Evolutionary conservation across 1,140 invertebrate species (phyloP).

Genomic region (Yoshiicerus persimilis): DNA sequence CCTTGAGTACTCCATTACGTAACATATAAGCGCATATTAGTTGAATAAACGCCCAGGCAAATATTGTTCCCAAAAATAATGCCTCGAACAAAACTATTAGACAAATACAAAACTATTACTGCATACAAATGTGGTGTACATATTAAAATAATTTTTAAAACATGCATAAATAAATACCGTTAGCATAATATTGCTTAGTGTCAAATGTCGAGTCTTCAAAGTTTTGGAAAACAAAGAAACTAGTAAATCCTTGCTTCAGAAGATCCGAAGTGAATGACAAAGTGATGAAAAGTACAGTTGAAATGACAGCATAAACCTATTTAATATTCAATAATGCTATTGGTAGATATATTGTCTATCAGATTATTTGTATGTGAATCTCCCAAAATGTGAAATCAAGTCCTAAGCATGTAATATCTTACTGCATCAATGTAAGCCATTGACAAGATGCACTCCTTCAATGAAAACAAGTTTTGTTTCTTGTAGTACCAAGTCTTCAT

Average conservation of each 20-base stretch:
- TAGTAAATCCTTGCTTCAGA: background rate
- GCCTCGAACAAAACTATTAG: background rate
- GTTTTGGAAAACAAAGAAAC: background rate
- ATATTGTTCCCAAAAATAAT: background rate
- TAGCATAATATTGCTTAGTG: too few relatives aligned
- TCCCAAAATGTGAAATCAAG: too few relatives aligned
- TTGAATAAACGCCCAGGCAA: background rate
- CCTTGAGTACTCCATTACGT: background rate
- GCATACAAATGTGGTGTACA: background rate
- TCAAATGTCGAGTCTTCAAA: background rate
- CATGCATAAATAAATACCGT: background rate
- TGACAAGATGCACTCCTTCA: background rate
- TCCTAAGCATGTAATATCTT: too few relatives aligned
- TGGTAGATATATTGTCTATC: too few relatives aligned
- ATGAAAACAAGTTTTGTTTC: background rate
- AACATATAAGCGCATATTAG: background rate
- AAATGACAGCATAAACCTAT: background rate
- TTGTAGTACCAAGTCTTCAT: background rate
- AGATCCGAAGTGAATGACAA: background rate
- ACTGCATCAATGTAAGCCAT: background rate
- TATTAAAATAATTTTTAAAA: too few relatives aligned
- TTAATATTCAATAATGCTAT: too few relatives aligned
- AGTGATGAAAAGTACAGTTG: background rate
- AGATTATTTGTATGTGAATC: too few relatives aligned
- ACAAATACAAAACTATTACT: background rate